Base-by-base conservation (phyloP, 2,113 vertebrate genomes). In the Pluvianellus socialis region DNA sequence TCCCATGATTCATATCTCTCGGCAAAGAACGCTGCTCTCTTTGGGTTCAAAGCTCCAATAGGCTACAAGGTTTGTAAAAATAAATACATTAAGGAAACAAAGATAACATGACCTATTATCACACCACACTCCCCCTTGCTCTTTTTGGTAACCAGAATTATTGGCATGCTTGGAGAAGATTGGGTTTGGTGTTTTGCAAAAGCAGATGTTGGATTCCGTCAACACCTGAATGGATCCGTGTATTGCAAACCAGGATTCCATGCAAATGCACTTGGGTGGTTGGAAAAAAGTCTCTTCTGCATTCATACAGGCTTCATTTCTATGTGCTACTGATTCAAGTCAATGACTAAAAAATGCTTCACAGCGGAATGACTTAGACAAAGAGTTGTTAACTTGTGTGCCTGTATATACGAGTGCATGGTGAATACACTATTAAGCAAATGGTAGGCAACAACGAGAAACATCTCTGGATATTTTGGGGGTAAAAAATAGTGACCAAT, bases 1-100 rank as follows among this genome's bases (percentile, higher is more conserved):
- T 99, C 99, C 99, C 99, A 99, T 8, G 99, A 98, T 84, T 99
- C 99, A 5, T 98, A 99, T 73, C 99, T 98, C 80, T 99, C 99
- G 0, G 99, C 98, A 94, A 99, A 99, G 98, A 99, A 99, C 0
- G 99, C 99, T 33, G 99, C 99, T 96, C 99, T 98, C 98, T 99
- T 99, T 68, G 99, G 99, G 97, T 99, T 99, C 94, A 99, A 97
- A 44, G 99, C 99, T 96, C 99, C 99, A 58, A 99, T 71, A 55
- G 99, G 99, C 99, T 99, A 72, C 30, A 79, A 27, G 24, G 65
- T 62, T 42, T 38, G 44, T 27, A 58, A 79, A 93, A 72, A 75
- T 2, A 61, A 94, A 75, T 5, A 74, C 8, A 24, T 24, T 14
- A n/a, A 27, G 12, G 30, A 81, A 67, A 27, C 17, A 56, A 90